Evolutionary conservation across 2,113 vertebrate species (phyloP), one percentile per base, ranked within the genome.

Genomic region (Corvus cornix): DNA sequence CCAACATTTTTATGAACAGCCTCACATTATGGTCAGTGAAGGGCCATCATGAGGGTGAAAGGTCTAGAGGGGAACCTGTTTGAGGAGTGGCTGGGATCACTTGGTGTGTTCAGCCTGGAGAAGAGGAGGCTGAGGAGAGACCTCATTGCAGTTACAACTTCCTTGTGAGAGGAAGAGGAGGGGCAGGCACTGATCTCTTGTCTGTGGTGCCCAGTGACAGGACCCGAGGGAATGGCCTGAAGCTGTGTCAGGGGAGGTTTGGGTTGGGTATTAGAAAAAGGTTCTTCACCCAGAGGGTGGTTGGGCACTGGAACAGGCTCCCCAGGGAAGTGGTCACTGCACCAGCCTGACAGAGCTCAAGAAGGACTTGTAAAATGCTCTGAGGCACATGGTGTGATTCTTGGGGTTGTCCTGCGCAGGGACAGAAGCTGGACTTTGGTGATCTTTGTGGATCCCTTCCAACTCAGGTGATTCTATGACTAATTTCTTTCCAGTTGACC

Each of bases 21-120:
- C 14, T 53, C 35, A 30, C n/a, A 23, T 48, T 62, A 37, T 11
- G 37, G 52, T 67, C 28, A 46, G 16, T 28, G 44, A 59, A 59
- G 33, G 10, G 33, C 23, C 37, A 21, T 24, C 11, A 33, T 28
- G 22, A 24, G 33, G 27, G 23, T 67, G 52, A 28, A 28, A 21
- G 16, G 6, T 17, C 18, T 51, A 7, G 22, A 81, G 27, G n/a
- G 22, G 44, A 58, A 66, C 19, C 10, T 0, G 0, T 43, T 20
- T 52, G 33, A 46, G 7, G 3, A 39, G 6, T 1, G 0, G 0
- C 2, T 9, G 13, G 2, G 6, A 8, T 58, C 13, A 24, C 27
- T 5, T 28, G 22, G 1, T 43, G 0, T 37, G 15, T 67, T 89
- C 52, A 74, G 27, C 13, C 33, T 30, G 22, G 22, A 46, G 43